Base-by-base conservation (phyloP, 2,113 vertebrate species). In the Microtus pennsylvanicus region DNA sequence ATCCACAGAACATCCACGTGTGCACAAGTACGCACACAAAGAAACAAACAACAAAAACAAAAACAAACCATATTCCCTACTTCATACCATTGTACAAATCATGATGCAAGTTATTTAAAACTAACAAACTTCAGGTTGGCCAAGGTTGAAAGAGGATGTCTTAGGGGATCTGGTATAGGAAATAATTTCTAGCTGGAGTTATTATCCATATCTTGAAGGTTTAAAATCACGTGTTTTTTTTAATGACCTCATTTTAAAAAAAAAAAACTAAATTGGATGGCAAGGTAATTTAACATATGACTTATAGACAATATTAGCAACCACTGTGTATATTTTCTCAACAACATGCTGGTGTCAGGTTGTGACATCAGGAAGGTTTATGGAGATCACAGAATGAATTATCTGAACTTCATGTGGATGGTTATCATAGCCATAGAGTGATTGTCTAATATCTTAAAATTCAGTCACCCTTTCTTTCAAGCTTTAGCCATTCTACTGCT, bases 251-350 rank as follows among this genome's bases (percentile, higher is more conserved):
- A 80, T 61, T 50, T 13, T n/a, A n/a, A 13, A 52, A 52, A 67
- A 28, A 67, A 67, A 97, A 92, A 52, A n/a, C 95, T 89, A 69
- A 94, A 52, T 47, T 87, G 10, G 89, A 87, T 91, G 95, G 94
- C 96, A 97, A 95, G 86, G 90, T 96, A 95, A 96, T 96, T 94
- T 87, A 96, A 58, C 86, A 83, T 80, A 50, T 58, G 70, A 63
- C 78, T 91, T 21, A 24, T 47, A 97, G 82, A 96, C 78, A 93
- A 47, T 85, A 96, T 83, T 87, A 89, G 42, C 78, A 95, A 92
- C 55, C 38, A 45, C 16, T 52, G 70, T 69, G 91, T 86, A 55
- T 52, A 70, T 93, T 89, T 95, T 96, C 61, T 77, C 52, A 90
- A 86, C 69, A 65, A 80, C 89, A 93, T 87, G 91, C 38, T 92